Evolutionary conservation across 1,140 invertebrate species (phyloP).

Genomic region (Eriosoma lanigerum): DNA sequence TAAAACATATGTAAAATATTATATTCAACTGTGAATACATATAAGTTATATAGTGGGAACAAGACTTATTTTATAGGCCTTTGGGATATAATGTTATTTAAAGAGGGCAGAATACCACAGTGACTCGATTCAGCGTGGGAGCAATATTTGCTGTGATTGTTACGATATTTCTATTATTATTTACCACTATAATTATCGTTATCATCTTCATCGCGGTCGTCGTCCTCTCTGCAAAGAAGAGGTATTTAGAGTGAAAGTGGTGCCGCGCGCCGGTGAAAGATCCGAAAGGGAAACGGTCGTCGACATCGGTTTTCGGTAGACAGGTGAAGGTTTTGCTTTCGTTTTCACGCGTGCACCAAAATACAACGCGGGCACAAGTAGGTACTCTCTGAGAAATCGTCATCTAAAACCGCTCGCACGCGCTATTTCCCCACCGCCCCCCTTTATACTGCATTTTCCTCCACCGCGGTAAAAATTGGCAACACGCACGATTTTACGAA

Average conservation of each 20-base stretch:
- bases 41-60: too few species aligned
- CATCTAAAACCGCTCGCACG: background rate
- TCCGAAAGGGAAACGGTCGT: constrained; percentile 38
- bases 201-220: constrained; percentile 3
- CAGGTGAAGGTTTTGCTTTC: constrained; percentile 51
- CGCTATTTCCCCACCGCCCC: background rate
- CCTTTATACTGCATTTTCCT: background rate
- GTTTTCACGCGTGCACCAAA: constrained; percentile 43
- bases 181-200: background rate
- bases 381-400: background rate
- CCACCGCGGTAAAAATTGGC: background rate
- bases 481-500: too few species aligned
- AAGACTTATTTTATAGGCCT: too few species aligned
- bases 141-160: too few species aligned
- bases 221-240: background rate
- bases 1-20: too few species aligned
- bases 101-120: too few species aligned
- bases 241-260: constrained; percentile 47
- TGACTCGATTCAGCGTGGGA: too few species aligned
- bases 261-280: constrained; percentile 42
- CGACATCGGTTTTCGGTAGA: constrained; percentile 30
- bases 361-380: background rate
- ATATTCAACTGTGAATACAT: too few species aligned
- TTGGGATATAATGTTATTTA: too few species aligned
- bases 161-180: background rate